Base-by-base conservation (phyloP, 2,888 invertebrate genomes). In the Callimorpha dominula region DNA sequence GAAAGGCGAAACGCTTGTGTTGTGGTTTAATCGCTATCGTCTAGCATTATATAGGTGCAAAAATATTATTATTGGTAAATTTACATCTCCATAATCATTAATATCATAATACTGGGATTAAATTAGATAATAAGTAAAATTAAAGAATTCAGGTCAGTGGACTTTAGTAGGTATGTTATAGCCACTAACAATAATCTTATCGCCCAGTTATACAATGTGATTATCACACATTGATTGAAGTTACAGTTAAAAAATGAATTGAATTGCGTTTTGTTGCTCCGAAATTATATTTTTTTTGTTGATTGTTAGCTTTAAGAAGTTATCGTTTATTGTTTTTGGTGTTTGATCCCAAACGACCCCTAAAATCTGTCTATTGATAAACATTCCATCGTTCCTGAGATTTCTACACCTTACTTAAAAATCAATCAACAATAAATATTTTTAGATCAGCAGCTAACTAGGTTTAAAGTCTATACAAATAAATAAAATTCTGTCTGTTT, bases 201-300 rank as follows among this genome's bases (percentile, higher is more conserved):
- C 60, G 60, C 2, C 60, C 14, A 31, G 31, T 60, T 31, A 60
- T 60, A 60, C 60, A 4, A 60, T 31, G 31, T 60, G 60, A 60
- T 60, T 60, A 14, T 31, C 31, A 46, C 12, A 68, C 68, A 60
- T 57, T 14, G 57, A 46, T 68, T 60, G 60, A 49, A 60, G 49
- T 68, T 60, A 14, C 5, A 60, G 31, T 60, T 68, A 11, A 17
- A 46, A 60, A 60, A 60, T 57, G 57, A 20, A 60, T 14, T 46
- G 15, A 68, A 60, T 68, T 60, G 20, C 68, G 14, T 3, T 46
- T 54, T 57, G 42, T 57, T 57, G 43, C 6, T 7, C 54, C 40
- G 17, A 43, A 43, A 20, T 20, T 31, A 50, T 4, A n/a, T 54
- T n/a, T 54, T 52, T 52, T 5, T 52, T 17, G 8, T n/a, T 54